A percentile compares a stretch with the other conserved stretches of the same genome.
Evolutionary conservation across 2,888 invertebrate genomes (phyloP).

Genomic region (Diadromus collaris): DNA sequence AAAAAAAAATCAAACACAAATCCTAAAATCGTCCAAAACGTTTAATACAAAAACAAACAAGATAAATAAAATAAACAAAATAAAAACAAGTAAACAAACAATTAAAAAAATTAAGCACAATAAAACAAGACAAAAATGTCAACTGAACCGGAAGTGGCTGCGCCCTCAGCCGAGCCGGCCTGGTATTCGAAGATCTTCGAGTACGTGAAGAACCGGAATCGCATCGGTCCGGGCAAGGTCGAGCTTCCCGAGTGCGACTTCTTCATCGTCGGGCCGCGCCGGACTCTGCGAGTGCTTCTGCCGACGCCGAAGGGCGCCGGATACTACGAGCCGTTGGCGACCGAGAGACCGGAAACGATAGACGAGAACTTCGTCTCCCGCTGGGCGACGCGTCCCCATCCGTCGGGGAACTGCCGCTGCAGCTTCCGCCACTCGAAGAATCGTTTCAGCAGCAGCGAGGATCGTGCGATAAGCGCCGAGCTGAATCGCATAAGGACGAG

Average conservation of each 20-base stretch:
- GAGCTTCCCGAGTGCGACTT: conserved; percentile 76
- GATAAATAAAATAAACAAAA: background rate
- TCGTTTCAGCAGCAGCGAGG: conserved; percentile 69
- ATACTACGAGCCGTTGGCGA: conserved; percentile 70
- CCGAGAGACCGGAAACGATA: conserved; percentile 74
- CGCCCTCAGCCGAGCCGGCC: conserved; percentile 50
- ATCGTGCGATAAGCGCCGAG: conserved; percentile 72
- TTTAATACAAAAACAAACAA: background rate
- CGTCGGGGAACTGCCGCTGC: conserved; percentile 76
- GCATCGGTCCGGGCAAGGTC: conserved; percentile 72
- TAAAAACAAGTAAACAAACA: background rate
- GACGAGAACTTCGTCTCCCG: conserved; percentile 76
- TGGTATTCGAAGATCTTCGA: conserved; percentile 74
- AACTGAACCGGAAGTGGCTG: conserved; percentile 56
- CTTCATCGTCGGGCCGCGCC: conserved; percentile 73
- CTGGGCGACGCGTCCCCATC: conserved; percentile 76
- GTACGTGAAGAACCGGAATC: conserved; percentile 73
- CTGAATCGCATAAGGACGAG: conserved; percentile 75
- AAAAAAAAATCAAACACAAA: background rate
- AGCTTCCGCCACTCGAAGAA: conserved; percentile 74
- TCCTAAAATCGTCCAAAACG: background rate
- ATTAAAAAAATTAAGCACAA: background rate
- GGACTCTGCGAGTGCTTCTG: conserved; percentile 73
- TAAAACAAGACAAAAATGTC: conserved; percentile 53
- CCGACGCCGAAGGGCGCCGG: conserved; percentile 68